Conservation (phyloP, 2,888 invertebrate genomes). For the Drosophila antonietae region DNA sequence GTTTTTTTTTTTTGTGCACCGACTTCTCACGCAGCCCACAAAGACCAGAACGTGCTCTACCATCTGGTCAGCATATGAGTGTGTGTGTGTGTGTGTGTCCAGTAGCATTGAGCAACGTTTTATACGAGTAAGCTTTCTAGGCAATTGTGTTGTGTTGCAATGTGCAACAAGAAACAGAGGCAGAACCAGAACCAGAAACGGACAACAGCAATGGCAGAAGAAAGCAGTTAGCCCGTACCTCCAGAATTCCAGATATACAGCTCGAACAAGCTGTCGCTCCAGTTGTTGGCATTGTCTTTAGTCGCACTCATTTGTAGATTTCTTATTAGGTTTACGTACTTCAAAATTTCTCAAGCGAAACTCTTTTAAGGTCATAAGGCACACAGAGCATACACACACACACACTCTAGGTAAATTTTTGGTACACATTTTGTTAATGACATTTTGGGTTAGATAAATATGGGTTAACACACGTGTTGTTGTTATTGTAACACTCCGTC, state of each 20-base stretch:
- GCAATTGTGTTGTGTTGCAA: slow-evolving; percentile 52
- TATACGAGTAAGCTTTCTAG: slow-evolving; percentile 40
- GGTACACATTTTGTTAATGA: slow-evolving; percentile 60
- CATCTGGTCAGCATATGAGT: slow-evolving; percentile 19
- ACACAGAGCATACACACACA: slow-evolving; percentile 34
- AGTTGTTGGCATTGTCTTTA: slow-evolving; percentile 27
- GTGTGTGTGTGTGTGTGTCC: slow-evolving; percentile 37
- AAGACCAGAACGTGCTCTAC: slow-evolving; percentile 46
- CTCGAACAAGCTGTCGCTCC: slow-evolving; percentile 20
- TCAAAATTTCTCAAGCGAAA: slow-evolving; percentile 73
- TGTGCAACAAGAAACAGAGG: slow-evolving; percentile 23
- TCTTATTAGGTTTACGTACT: slow-evolving; percentile 48
- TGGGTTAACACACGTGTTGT: slow-evolving; percentile 53
- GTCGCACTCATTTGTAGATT: slow-evolving; percentile 49
- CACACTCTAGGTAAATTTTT: slow-evolving; percentile 24
- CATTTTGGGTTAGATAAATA: slow-evolving; percentile 41
- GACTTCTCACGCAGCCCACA: slow-evolving; percentile 47
- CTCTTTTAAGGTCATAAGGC: slow-evolving; percentile 72
- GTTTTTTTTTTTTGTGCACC: slow-evolving; percentile 1
- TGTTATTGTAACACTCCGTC: slow-evolving; percentile 58
- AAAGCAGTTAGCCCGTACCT: slow-evolving; percentile 13
- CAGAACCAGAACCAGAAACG: slow-evolving; percentile 31
- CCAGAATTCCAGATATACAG: slow-evolving; percentile 12
- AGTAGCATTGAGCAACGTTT: slow-evolving; percentile 59
- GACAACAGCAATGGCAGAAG: neutral